Percentiles rank a stretch among this genome's conserved stretches.
Evolutionary conservation across 2,113 vertebrate species (phyloP).

Genomic region (Pongo abelii): DNA sequence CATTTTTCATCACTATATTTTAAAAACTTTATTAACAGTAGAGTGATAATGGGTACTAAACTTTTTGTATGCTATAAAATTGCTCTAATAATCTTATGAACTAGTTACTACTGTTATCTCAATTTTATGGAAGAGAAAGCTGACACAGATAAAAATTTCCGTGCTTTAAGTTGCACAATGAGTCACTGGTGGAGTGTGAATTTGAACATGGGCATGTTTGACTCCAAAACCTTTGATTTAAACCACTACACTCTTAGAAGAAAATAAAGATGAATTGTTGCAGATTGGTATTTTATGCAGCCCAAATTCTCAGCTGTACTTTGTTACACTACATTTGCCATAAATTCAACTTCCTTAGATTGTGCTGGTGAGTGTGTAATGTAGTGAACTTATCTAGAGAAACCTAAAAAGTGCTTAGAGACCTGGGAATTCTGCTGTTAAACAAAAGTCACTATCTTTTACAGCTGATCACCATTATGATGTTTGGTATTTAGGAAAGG

Average conservation of each 20-base stretch:
- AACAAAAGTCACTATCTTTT: neutral
- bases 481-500: neutral
- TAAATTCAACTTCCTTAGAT: neutral
- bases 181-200: neutral
- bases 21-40: neutral
- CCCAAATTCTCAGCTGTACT: neutral
- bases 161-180: neutral
- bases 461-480: neutral
- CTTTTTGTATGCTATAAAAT: neutral
- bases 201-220: neutral
- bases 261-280: slow-evolving; percentile 33
- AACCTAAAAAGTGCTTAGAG: neutral
- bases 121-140: neutral
- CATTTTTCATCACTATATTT: neutral
- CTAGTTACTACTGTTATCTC: neutral
- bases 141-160: neutral
- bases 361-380: neutral
- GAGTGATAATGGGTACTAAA: neutral
- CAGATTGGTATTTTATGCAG: neutral
- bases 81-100: neutral
- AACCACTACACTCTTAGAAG: neutral
- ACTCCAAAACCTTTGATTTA: slow-evolving; percentile 48
- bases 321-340: neutral
- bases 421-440: neutral
- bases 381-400: neutral